Evolutionary conservation across 2,797 vertebrate genomes (phyloP), one percentile per base, ranked within the genome.

Genomic region (Furcifer pardalis): DNA sequence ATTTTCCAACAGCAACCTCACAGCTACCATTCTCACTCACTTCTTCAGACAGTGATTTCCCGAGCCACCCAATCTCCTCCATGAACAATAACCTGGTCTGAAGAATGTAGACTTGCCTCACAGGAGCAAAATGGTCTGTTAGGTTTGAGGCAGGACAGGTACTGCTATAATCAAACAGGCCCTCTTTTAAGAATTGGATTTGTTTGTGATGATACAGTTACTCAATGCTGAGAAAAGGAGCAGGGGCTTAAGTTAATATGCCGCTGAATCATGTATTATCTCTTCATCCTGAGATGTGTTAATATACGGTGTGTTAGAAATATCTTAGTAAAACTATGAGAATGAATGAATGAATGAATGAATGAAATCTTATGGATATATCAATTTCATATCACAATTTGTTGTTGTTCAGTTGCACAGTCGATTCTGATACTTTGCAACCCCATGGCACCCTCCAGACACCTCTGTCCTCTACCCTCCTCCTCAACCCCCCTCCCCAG

Each of bases 1-100:
- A 93, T 84, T 91, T 89, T 87, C 86, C 65, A 27, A 62, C 85
- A 66, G 78, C 52, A 80, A n/a, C 62, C 32, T 86, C 3, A n/a
- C 46, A 84, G 37, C 25, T 85, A 62, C 49, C 19, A 86, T n/a
- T 86, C 88, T 7, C 9, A n/a, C 35, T 83, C 27, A 17, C 0
- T 71, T 81, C 19, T 75, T 75, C 79, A 69, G 42, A 32, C 12
- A 10, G 3, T 7, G 23, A 49, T 49, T 83, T 72, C 21, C 49
- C 68, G 52, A 52, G 49, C 23, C 13, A 68, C 7, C 76, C 0
- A 1, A 27, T 85, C 35, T 12, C 0, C 7, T 59, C 69, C 30
- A 25, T 79, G 69, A 86, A 60, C 0, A 79, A 7, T 35, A 76
- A 0, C 60, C 56, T 83, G 66, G 0, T 27, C 56, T 77, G 68